phyloP scores from a whole-genome alignment of 1,140 invertebrate genomes.

The Zaprionus africanus region DNA sequence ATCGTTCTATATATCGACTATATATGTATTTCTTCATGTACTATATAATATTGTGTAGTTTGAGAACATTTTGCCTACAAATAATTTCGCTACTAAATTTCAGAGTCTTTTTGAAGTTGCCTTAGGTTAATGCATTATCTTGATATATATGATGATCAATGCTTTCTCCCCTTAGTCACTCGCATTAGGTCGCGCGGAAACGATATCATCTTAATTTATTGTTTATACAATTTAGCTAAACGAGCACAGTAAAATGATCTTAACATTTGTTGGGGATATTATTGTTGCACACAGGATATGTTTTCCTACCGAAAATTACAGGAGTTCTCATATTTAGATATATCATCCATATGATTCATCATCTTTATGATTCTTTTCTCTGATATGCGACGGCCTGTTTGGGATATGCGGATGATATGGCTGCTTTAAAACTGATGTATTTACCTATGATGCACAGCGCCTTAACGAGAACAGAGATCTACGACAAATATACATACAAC shows the following conservation, averaged over 20 bases:
- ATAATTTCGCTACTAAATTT: conserved; percentile 71
- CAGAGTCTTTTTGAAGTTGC: conserved; percentile 76
- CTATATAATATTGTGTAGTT: conserved; percentile 22
- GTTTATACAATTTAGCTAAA: not conserved
- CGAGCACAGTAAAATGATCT: not conserved
- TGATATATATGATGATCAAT: conserved; percentile 4
- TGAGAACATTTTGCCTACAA: conserved; percentile 70
- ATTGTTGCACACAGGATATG: conserved; percentile 7
- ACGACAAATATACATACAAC: conserved; percentile 24
- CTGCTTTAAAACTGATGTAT: conserved; percentile 4
- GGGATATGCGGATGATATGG: conserved; percentile 44
- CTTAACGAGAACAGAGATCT: conserved; percentile 47
- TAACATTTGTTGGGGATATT: not conserved
- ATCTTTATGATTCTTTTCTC: not conserved
- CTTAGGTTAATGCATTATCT: conserved; percentile 48
- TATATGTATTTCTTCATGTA: not conserved
- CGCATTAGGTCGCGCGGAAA: conserved; percentile 1
- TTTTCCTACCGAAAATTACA: not conserved
- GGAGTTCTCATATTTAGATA: not conserved
- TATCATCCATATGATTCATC: no score
- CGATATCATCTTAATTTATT: not conserved
- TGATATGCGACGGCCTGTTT: conserved; percentile 12
- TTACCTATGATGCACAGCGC: conserved; percentile 66
- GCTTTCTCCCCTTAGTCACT: conserved; percentile 6
- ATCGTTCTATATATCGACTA: conserved; percentile 11